Conservation (phyloP, 2,797 vertebrate genomes). For the Eulemur mongoz region DNA sequence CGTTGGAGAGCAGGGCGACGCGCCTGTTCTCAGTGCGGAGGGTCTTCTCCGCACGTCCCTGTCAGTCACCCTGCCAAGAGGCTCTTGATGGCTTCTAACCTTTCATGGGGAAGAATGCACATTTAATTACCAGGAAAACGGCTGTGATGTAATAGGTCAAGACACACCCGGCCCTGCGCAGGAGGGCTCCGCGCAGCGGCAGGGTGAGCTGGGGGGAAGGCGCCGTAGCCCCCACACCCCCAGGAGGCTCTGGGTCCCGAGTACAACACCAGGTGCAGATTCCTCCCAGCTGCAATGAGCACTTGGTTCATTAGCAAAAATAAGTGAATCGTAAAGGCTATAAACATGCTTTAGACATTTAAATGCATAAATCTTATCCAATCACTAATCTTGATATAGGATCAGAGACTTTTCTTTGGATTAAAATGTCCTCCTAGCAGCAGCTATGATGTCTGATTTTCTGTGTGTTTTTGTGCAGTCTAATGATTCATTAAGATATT, state of each 20-base stretch:
- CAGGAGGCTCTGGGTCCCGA: fast-evolving
- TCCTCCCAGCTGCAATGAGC: fast-evolving
- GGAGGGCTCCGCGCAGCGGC: fast-evolving
- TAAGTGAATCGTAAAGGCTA: neutral
- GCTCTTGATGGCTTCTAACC: conserved; percentile 35
- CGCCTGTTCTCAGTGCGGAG: fast-evolving
- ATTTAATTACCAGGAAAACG: conserved; percentile 38
- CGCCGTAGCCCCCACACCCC: fast-evolving
- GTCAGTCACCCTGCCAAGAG: neutral
- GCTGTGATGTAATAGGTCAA: conserved; percentile 33
- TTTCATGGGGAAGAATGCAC: neutral
- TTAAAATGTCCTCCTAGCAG: neutral
- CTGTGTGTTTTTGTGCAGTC: neutral
- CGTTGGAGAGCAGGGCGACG: neutral
- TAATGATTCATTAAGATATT: neutral
- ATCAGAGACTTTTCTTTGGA: neutral
- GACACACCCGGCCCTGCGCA: fast-evolving
- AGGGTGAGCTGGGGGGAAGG: fast-evolving
- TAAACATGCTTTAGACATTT: neutral
- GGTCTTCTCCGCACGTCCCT: neutral
- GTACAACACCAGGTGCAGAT: fast-evolving
- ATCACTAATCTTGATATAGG: neutral
- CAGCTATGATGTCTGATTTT: neutral
- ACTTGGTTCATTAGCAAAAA: neutral
- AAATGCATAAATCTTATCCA: neutral